phyloP scores from a whole-genome alignment of 2,888 invertebrate genomes.

The Syrista parreyssii region DNA sequence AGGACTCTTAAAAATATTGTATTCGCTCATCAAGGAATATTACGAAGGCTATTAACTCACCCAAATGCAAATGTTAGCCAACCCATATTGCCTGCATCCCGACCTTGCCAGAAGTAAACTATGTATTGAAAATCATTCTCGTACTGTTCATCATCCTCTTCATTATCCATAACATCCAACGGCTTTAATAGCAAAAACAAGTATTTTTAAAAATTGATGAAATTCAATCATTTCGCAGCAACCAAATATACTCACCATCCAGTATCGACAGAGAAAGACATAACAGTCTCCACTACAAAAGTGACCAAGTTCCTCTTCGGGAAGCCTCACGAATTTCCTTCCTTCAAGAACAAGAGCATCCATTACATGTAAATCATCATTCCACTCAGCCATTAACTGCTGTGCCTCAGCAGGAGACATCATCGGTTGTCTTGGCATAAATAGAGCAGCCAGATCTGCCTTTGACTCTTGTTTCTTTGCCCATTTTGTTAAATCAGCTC shows the following conservation, averaged over 20 bases:
- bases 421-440: slow-evolving; percentile 92
- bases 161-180: slow-evolving; percentile 68
- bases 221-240: neutral
- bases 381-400: slow-evolving; percentile 94
- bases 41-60: slow-evolving; percentile 27
- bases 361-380: slow-evolving; percentile 98
- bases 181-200: slow-evolving; percentile 41
- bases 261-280: slow-evolving; percentile 97
- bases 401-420: slow-evolving; percentile 88
- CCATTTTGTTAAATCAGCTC: slow-evolving; percentile 95
- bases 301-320: slow-evolving; percentile 91
- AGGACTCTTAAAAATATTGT: neutral
- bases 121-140: slow-evolving; percentile 90
- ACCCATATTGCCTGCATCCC: slow-evolving; percentile 98
- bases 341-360: slow-evolving; percentile 97
- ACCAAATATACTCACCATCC: slow-evolving; percentile 70
- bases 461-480: slow-evolving; percentile 89
- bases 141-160: slow-evolving; percentile 68
- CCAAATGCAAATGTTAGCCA: slow-evolving; percentile 99
- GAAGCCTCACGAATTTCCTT: slow-evolving; percentile 95
- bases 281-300: slow-evolving; percentile 97
- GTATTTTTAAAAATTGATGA: neutral
- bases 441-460: slow-evolving; percentile 94
- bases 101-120: slow-evolving; percentile 99
- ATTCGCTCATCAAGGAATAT: neutral